Conservation (phyloP, 2,113 vertebrate species). For the Lynx canadensis region DNA sequence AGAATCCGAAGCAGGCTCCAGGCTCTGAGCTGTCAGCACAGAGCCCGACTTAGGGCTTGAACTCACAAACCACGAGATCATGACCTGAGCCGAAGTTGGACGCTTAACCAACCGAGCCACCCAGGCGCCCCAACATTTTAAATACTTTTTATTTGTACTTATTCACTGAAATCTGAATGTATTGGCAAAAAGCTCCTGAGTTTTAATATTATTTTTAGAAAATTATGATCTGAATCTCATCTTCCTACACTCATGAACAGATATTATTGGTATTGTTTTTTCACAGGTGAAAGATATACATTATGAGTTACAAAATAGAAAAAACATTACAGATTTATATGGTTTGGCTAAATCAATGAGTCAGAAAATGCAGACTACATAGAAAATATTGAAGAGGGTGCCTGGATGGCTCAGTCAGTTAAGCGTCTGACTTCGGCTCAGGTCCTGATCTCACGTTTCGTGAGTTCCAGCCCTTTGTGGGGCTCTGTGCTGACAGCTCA, state of each 20-base stretch:
- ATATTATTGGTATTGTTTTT: background rate
- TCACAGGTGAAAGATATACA: background rate
- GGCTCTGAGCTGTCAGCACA: too few relatives aligned
- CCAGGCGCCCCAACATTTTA: background rate
- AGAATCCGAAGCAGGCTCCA: too few relatives aligned
- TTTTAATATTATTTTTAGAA: background rate
- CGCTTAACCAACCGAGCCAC: too few relatives aligned
- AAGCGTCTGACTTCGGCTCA: too few relatives aligned
- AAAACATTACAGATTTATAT: background rate
- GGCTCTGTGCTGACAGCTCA: too few relatives aligned
- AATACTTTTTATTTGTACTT: background rate
- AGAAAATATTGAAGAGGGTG: background rate
- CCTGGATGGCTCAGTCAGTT: too few relatives aligned
- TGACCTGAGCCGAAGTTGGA: too few relatives aligned
- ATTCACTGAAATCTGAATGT: background rate
- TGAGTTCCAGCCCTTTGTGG: too few relatives aligned
- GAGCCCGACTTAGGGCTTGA: too few relatives aligned
- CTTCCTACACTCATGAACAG: background rate
- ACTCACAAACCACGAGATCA: too few relatives aligned
- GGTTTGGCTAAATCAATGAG: background rate
- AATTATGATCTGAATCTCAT: background rate
- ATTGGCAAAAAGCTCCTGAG: background rate
- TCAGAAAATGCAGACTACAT: background rate
- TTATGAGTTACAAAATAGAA: background rate
- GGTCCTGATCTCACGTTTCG: too few relatives aligned